phyloP scores from a whole-genome alignment of 2,888 invertebrate genomes.

The Synanthedon andrenaeformis region DNA sequence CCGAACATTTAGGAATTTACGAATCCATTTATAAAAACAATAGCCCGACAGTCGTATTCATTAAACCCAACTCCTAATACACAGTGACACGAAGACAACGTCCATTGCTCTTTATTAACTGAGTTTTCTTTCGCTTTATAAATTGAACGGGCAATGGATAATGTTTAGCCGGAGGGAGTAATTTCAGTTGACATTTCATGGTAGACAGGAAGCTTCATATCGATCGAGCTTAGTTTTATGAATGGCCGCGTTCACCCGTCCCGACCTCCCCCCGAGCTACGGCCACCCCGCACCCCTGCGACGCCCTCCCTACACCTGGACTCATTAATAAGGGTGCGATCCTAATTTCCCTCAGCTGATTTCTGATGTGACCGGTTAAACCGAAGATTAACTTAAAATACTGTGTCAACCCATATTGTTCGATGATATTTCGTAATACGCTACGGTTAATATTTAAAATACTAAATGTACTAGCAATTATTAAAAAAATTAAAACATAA shows the following conservation, averaged over 20 bases:
- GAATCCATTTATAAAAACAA: no score
- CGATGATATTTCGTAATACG: no score
- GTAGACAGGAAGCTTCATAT: slow-evolving; percentile 41
- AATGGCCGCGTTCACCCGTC: slow-evolving; percentile 38
- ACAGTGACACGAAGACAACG: neutral
- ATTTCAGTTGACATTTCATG: slow-evolving; percentile 17
- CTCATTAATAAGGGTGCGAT: slow-evolving; percentile 11
- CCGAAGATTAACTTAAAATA: slow-evolving; percentile 23
- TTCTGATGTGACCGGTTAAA: slow-evolving; percentile 33
- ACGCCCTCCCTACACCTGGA: slow-evolving; percentile 9
- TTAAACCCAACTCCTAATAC: no score
- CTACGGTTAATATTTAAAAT: no score
- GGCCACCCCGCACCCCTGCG: slow-evolving; percentile 10
- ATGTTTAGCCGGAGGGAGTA: slow-evolving; percentile 10
- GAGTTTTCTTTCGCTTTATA: slow-evolving; percentile 4
- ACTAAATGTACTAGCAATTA: no score
- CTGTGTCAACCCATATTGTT: neutral
- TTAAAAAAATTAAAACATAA: no score
- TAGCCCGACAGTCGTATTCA: no score
- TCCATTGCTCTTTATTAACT: slow-evolving; percentile 20
- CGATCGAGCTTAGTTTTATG: slow-evolving; percentile 61
- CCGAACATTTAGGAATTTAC: no score
- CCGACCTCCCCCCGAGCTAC: slow-evolving; percentile 9
- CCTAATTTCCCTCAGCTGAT: slow-evolving; percentile 38
- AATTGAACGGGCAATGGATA: slow-evolving; percentile 14